These are phyloP conservation scores for Salpingus planirostris DNA, from an alignment of 2,888 invertebrate species.

Conservation along the genomic window DNA sequence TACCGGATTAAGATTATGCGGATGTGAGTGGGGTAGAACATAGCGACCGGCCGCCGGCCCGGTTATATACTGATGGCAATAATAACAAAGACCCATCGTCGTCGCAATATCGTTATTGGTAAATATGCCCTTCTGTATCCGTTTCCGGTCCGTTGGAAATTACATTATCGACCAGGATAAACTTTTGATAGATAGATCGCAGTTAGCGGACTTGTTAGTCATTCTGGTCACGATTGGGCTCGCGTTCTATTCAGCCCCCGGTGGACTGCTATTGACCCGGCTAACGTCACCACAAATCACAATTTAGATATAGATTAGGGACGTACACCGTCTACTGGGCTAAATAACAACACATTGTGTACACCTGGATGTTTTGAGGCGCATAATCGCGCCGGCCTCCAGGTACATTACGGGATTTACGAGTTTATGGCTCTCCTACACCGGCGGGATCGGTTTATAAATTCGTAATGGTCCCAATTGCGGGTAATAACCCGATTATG, in stretches of 20 bases:
- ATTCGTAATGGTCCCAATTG: conserved; percentile 21
- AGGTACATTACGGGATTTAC: not conserved
- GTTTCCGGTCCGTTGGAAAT: conserved; percentile 25
- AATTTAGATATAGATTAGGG: conserved; percentile 25
- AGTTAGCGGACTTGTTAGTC: conserved; percentile 21
- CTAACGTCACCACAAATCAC: conserved; percentile 32
- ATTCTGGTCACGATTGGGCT: conserved; percentile 26
- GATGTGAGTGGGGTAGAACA: too few relatives aligned
- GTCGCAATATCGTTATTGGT: too few relatives aligned
- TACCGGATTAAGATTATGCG: too few relatives aligned
- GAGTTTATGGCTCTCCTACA: not conserved
- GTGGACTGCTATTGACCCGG: conserved; percentile 28
- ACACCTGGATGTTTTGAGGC: conserved; percentile 14
- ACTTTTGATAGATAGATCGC: conserved; percentile 33
- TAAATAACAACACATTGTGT: conserved; percentile 18
- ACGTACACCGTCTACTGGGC: conserved; percentile 16
- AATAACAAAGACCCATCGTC: too few relatives aligned
- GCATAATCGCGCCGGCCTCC: conserved; percentile 1
- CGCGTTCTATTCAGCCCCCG: conserved; percentile 19
- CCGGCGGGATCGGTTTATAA: conserved; percentile 16
- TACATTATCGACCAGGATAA: conserved; percentile 31
- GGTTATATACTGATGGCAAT: too few relatives aligned
- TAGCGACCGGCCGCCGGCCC: too few relatives aligned
- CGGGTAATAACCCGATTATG: conserved; percentile 20
- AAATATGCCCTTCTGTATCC: conserved; percentile 21